Percentiles rank a stretch among this genome's conserved stretches.
Evolutionary conservation across 2,113 vertebrate genomes (phyloP).

Genomic region (Anolis sagrei): DNA sequence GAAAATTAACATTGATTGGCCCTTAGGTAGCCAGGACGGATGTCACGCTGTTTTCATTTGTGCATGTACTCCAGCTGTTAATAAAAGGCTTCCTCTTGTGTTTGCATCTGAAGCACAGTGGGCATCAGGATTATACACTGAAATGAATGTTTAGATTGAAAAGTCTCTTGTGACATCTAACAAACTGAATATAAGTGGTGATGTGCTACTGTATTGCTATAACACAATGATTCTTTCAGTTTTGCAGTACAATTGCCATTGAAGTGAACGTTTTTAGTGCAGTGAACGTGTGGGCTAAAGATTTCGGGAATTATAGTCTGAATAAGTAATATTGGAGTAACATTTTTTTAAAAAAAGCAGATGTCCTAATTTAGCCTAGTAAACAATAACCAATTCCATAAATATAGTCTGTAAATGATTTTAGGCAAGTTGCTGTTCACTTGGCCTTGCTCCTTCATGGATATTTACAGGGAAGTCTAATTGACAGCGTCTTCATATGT

Average conservation of each 20-base stretch:
- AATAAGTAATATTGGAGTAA: neutral
- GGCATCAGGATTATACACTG: neutral
- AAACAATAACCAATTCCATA: neutral
- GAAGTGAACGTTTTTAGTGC: neutral
- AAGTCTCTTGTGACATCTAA: neutral
- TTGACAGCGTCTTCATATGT: neutral
- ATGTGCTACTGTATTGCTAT: neutral
- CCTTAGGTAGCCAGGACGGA: neutral
- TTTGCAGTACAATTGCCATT: neutral
- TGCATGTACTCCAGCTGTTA: slow-evolving; percentile 1
- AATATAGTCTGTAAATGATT: neutral
- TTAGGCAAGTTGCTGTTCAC: neutral
- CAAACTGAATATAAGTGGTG: neutral
- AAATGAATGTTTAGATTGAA: neutral
- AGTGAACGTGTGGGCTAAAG: no score
- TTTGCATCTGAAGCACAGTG: slow-evolving; percentile 17
- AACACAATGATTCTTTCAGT: neutral
- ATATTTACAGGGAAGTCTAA: neutral
- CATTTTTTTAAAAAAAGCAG: neutral
- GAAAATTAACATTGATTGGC: slow-evolving; percentile 26
- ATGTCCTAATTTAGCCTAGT: no score
- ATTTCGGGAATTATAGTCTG: no score
- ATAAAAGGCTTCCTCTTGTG: neutral
- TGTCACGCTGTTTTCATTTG: slow-evolving; percentile 8
- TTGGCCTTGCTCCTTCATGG: neutral